Conservation (phyloP, 1,140 invertebrate species). For the Calephelis virginiensis region DNA sequence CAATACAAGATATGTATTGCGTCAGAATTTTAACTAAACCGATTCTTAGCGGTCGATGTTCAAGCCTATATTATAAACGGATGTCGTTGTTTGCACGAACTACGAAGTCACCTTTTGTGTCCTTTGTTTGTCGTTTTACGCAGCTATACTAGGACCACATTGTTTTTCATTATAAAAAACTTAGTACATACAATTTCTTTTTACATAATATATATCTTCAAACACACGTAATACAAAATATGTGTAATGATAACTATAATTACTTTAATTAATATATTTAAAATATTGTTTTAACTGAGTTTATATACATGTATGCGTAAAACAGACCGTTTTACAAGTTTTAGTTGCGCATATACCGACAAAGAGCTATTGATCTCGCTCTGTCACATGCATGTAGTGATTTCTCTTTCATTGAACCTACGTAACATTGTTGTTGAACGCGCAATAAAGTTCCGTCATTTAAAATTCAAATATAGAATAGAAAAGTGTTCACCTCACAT, state of each 20-base stretch:
- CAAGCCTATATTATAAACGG: neutral
- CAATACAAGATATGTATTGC: constrained; percentile 7
- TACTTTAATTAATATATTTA: neutral
- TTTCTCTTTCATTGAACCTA: constrained; percentile 5
- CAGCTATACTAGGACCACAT: neutral
- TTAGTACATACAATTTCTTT: no score
- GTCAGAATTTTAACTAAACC: neutral
- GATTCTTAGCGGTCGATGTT: neutral
- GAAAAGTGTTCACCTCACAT: neutral
- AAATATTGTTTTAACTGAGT: neutral
- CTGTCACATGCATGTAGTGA: neutral
- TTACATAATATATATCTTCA: no score
- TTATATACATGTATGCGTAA: neutral
- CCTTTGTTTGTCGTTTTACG: neutral
- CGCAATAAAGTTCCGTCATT: constrained; percentile 11
- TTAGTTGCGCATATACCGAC: neutral
- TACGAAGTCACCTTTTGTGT: constrained; percentile 8
- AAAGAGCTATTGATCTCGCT: constrained; percentile 15
- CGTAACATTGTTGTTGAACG: constrained; percentile 2
- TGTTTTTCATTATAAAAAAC: no score
- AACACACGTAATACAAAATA: no score
- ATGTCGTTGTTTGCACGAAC: constrained; percentile 2
- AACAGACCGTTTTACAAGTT: neutral
- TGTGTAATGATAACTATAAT: neutral
- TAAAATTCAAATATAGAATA: constrained; percentile 10